Evolutionary conservation across 1,140 invertebrate genomes (phyloP).

Genomic region (Drosophila murphyi): DNA sequence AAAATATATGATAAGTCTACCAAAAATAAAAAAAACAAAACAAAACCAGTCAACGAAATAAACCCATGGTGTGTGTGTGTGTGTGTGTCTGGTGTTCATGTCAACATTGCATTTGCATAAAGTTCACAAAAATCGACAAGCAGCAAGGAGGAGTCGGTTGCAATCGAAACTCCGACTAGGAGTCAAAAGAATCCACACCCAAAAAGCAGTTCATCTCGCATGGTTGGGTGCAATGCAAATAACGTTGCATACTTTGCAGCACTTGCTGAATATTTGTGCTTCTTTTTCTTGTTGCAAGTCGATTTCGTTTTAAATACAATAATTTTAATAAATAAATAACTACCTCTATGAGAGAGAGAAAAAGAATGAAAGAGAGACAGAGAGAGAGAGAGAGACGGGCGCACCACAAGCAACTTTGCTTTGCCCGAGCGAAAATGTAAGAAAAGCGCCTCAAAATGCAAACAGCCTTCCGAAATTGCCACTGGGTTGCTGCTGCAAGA

Average conservation of each 20-base stretch:
- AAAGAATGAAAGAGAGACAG: constrained; percentile 12
- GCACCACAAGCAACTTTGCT: constrained; percentile 46
- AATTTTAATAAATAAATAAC: constrained; percentile 79
- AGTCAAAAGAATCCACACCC: constrained; percentile 16
- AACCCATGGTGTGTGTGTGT: constrained; percentile 24
- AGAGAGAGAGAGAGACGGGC: constrained; percentile 7
- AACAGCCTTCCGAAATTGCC: constrained; percentile 11
- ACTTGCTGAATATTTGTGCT: constrained; percentile 27
- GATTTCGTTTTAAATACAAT: constrained; percentile 77
- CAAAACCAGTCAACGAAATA: constrained; percentile 49
- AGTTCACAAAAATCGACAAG: constrained; percentile 51
- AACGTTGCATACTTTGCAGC: constrained; percentile 58
- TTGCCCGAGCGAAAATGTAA: constrained; percentile 9
- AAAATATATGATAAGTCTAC: constrained; percentile 42
- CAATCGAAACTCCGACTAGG: constrained; percentile 51
- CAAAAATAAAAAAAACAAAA: constrained; percentile 1
- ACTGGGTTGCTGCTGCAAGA: not conserved
- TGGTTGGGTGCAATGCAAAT: constrained; percentile 20
- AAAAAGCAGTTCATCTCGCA: constrained; percentile 36
- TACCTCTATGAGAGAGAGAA: constrained; percentile 53
- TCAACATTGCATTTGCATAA: constrained; percentile 78
- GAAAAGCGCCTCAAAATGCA: constrained; percentile 27
- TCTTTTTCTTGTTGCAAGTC: constrained; percentile 8
- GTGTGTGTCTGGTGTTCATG: constrained; percentile 46
- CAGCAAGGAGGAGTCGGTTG: not conserved